Evolutionary conservation across 2,888 invertebrate species (phyloP).

Genomic region (Ypsolopha sequella): DNA sequence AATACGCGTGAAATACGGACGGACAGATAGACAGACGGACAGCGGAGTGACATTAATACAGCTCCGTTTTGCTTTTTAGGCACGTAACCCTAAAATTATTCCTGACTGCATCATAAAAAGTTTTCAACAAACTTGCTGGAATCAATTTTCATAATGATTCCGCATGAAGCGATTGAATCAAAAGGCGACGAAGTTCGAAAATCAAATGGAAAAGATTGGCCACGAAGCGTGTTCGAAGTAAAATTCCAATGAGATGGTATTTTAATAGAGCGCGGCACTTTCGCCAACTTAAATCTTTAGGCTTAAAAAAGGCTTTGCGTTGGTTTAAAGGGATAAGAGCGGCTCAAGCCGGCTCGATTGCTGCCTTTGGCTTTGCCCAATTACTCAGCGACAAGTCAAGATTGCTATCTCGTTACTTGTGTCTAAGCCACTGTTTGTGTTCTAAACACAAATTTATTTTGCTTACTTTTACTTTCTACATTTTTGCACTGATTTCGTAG

Average conservation of each 20-base stretch:
- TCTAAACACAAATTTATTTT: conserved; percentile 7
- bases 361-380: conserved; percentile 58
- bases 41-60: too few relatives aligned
- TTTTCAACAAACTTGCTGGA: too few relatives aligned
- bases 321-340: conserved; percentile 65
- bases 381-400: conserved; percentile 55
- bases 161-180: neutral
- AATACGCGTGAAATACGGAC: too few relatives aligned
- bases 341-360: conserved; percentile 57
- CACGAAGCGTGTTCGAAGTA: conserved; percentile 3
- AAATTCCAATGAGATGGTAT: conserved; percentile 46
- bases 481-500: neutral
- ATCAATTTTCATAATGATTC: neutral
- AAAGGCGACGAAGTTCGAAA: conserved; percentile 11
- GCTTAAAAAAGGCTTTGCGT: conserved; percentile 69
- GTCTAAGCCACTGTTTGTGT: neutral
- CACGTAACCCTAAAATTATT: too few relatives aligned
- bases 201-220: conserved; percentile 14
- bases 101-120: too few relatives aligned
- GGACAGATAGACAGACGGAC: too few relatives aligned
- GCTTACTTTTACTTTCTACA: conserved; percentile 16
- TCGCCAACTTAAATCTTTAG: conserved; percentile 68
- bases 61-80: too few relatives aligned
- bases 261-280: conserved; percentile 66
- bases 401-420: conserved; percentile 39